phyloP scores from a whole-genome alignment of 2,888 invertebrate genomes.

The Drosophila mercatorum region DNA sequence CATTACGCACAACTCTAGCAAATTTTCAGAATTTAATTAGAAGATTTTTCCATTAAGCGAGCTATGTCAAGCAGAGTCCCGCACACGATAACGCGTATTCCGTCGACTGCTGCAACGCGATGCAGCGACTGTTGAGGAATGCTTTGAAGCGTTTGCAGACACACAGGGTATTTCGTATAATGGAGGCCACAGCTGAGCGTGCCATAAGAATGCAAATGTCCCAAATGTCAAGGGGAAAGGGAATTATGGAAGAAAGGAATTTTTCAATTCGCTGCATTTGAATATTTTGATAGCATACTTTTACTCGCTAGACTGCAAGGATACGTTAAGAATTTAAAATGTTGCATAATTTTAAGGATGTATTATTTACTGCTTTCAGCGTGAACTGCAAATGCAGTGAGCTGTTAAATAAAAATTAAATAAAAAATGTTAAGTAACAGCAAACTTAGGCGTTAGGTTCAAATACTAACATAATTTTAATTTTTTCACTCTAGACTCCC shows the following conservation, averaged over 20 bases:
- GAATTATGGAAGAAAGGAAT: neutral
- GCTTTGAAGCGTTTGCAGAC: slow-evolving; percentile 18
- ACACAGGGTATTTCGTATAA: slow-evolving; percentile 40
- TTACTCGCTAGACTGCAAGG: neutral
- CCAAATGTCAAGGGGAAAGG: neutral
- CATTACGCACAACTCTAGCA: slow-evolving; percentile 37
- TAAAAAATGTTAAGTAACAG: neutral
- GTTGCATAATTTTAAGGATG: neutral
- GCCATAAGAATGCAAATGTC: neutral
- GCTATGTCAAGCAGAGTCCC: slow-evolving; percentile 1
- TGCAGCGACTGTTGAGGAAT: slow-evolving; percentile 18
- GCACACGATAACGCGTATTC: slow-evolving; percentile 13
- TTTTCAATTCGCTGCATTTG: neutral
- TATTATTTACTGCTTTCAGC: neutral
- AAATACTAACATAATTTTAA: neutral
- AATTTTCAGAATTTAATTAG: slow-evolving; percentile 26
- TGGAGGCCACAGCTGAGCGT: slow-evolving; percentile 3
- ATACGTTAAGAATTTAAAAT: neutral
- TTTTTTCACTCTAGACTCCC: neutral
- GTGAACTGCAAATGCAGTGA: neutral
- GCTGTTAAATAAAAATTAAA: neutral
- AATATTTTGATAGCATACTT: neutral
- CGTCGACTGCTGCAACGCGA: slow-evolving; percentile 30
- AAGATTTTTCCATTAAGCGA: slow-evolving; percentile 24
- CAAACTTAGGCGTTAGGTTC: neutral